Evolutionary conservation across 2,113 vertebrate genomes (phyloP), one percentile per base, ranked within the genome.

Genomic region (Alouatta palliata): DNA sequence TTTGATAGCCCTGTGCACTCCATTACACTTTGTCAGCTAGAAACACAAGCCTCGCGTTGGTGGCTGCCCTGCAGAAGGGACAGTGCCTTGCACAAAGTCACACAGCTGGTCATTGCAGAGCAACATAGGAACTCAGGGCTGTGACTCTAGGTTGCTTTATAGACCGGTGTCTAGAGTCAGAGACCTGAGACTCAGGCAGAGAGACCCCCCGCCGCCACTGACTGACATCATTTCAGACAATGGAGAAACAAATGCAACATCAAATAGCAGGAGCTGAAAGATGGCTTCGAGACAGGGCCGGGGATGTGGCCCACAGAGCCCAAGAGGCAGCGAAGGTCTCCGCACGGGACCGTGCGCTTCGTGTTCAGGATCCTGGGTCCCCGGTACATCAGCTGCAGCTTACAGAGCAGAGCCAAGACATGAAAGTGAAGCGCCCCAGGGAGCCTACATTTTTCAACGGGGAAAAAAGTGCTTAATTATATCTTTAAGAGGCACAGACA

Each of bases 361-460:
- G 3, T 13, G 30, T 32, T 49, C 47, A 6, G 92, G 70, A 83
- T 45, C 49, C n/a, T 1, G 87, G 54, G 6, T 37, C 80, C 54
- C 66, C 23, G 0, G 7, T 37, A 12, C 43, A 2, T 80, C 40
- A 43, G 86, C 92, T 58, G 85, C 94, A 70, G 8, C 54, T 76
- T 61, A 76, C 79, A 96, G 91, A 97, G 98, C 95, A 97, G 96
- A 96, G 98, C 97, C 47, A 56, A 98, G 97, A 97, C 93, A 58
- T 49, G 96, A 98, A 54, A 94, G 95, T 92, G 96, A 97, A 92
- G 54, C 94, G 98, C 98, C 98, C 13, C 32, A 97, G 98, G 98
- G 98, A 58, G 79, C 90, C 97, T 95, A 68, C 98, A 97, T 98
- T 98, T 98, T 98, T 98, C 96, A 97, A 97, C 37, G 95, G 97